These are phyloP conservation scores for Diarsia dahlii DNA, from an alignment of 2,888 invertebrate genomes.

Conservation along the genomic window DNA sequence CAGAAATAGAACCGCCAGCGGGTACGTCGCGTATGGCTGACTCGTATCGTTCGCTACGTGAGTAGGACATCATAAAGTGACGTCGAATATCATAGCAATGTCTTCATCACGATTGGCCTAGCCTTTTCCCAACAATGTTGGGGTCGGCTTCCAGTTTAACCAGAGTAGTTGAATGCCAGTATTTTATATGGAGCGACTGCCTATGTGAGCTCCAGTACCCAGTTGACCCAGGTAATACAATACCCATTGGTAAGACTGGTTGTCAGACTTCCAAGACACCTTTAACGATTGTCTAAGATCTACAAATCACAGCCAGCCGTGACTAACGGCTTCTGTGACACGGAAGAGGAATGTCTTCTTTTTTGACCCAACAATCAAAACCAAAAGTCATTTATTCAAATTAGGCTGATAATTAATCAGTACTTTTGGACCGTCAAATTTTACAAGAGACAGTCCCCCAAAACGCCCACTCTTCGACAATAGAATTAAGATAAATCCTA, in stretches of 20 bases:
- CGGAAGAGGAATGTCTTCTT: neutral
- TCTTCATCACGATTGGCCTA: neutral
- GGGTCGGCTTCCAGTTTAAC: too few species aligned
- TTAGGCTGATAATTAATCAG: too few species aligned
- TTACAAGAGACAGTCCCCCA: too few species aligned
- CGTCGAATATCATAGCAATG: neutral
- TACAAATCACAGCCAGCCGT: neutral
- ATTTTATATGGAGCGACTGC: neutral
- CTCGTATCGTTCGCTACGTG: neutral
- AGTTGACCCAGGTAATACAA: neutral
- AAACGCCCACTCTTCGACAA: too few species aligned
- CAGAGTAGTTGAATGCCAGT: too few species aligned
- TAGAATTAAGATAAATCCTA: neutral
- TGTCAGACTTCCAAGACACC: neutral
- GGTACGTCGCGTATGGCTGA: neutral
- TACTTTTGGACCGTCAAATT: too few species aligned
- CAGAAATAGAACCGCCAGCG: neutral
- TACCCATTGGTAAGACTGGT: neutral
- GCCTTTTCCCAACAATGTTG: neutral
- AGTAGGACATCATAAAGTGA: too few species aligned
- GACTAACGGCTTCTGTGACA: neutral
- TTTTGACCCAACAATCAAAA: neutral
- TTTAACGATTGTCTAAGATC: neutral
- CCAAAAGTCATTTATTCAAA: too few species aligned
- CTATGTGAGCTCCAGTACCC: neutral